These are phyloP conservation scores for Diglossa brunneiventris DNA, from an alignment of 2,113 vertebrate species.

Conservation along the genomic window DNA sequence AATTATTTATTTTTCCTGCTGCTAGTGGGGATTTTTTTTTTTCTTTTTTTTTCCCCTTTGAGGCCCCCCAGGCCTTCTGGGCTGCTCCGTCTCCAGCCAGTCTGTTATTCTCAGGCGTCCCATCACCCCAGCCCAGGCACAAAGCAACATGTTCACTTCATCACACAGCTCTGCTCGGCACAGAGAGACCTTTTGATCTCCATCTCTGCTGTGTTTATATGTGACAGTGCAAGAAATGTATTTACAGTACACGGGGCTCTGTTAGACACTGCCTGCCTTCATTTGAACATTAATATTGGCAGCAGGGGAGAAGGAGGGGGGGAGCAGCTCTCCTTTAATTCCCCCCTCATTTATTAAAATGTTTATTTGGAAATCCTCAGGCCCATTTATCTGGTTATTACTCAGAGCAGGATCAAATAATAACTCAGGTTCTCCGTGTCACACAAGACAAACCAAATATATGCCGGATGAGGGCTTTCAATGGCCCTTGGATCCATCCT, in stretches of 20 bases:
- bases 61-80: constrained; percentile 72
- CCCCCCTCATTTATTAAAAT: constrained; percentile 71
- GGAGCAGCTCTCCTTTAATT: constrained; percentile 51
- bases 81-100: constrained; percentile 69
- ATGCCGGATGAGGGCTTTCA: background rate
- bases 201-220: constrained; percentile 68
- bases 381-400: constrained; percentile 71
- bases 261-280: constrained; percentile 47
- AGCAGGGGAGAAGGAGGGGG: background rate
- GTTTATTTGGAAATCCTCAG: constrained; percentile 76
- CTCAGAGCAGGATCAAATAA: constrained; percentile 70
- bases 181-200: constrained; percentile 75
- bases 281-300: constrained; percentile 46
- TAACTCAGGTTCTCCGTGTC: constrained; percentile 59
- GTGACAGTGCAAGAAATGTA: constrained; percentile 69
- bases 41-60: constrained; percentile 21
- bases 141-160: constrained; percentile 65
- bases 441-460: constrained; percentile 61
- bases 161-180: constrained; percentile 57
- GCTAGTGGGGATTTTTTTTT: constrained; percentile 38
- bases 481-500: background rate
- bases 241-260: constrained; percentile 42
- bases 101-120: constrained; percentile 66
- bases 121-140: constrained; percentile 63
- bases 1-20: constrained; percentile 85